Evolutionary conservation across 2,888 invertebrate species (phyloP).

Genomic region (Nymphalis urticae): DNA sequence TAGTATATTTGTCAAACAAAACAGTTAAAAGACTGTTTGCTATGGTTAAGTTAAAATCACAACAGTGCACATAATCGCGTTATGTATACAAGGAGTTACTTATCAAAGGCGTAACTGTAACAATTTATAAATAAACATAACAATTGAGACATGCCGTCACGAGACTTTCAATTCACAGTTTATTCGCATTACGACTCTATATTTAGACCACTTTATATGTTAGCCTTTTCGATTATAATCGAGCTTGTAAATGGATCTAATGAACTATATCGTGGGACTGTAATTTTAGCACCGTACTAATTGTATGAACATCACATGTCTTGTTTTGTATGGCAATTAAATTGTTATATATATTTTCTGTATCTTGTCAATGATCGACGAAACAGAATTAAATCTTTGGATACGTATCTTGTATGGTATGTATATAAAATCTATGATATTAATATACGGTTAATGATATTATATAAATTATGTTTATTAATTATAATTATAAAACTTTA

Average conservation of each 20-base stretch:
- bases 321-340: slow-evolving; percentile 40
- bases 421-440: too few relatives aligned
- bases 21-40: background rate
- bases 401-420: background rate
- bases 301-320: slow-evolving; percentile 54
- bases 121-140: slow-evolving; percentile 61
- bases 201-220: slow-evolving; percentile 67
- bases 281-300: slow-evolving; percentile 62
- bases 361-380: slow-evolving; percentile 5
- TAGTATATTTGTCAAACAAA: too few relatives aligned
- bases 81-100: slow-evolving; percentile 17
- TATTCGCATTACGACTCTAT: slow-evolving; percentile 64
- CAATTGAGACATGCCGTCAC: slow-evolving; percentile 62
- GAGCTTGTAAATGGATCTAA: slow-evolving; percentile 52
- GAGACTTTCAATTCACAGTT: slow-evolving; percentile 60
- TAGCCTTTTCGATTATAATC: slow-evolving; percentile 65
- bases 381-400: background rate
- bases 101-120: slow-evolving; percentile 31
- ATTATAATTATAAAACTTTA: too few relatives aligned
- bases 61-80: background rate
- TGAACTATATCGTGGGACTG: slow-evolving; percentile 48
- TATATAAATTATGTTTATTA: background rate
- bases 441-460: too few relatives aligned
- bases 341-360: slow-evolving; percentile 23
- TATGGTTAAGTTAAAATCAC: background rate